phyloP scores from a whole-genome alignment of 1,140 invertebrate genomes.

The Penaeus japonicus region DNA sequence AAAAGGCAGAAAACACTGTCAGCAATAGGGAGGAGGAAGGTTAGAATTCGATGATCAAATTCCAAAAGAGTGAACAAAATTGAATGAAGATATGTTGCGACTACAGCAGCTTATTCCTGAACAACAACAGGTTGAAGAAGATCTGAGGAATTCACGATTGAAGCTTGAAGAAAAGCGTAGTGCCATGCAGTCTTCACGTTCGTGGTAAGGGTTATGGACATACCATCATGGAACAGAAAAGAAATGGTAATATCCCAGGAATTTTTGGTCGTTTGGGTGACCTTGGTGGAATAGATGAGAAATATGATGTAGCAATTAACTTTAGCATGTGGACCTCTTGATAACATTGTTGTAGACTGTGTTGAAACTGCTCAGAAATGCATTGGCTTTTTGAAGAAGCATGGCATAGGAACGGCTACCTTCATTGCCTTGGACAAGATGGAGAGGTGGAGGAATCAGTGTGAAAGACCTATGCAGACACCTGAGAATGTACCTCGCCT shows the following conservation, averaged over 20 bases:
- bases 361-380: slow-evolving; percentile 85
- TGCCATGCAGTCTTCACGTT: slow-evolving; percentile 75
- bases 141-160: slow-evolving; percentile 60
- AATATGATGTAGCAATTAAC: slow-evolving; percentile 95
- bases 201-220: slow-evolving; percentile 80
- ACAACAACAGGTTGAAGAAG: slow-evolving; percentile 53
- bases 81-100: slow-evolving; percentile 58
- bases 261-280: slow-evolving; percentile 92
- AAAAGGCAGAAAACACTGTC: slow-evolving; percentile 58
- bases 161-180: slow-evolving; percentile 72
- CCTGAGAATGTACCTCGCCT: slow-evolving; percentile 88
- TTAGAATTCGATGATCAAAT: slow-evolving; percentile 41
- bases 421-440: slow-evolving; percentile 73
- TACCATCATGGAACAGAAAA: slow-evolving; percentile 85
- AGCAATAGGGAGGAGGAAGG: slow-evolving; percentile 11
- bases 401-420: slow-evolving; percentile 71
- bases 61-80: slow-evolving; percentile 53
- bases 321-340: slow-evolving; percentile 89
- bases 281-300: slow-evolving; percentile 91
- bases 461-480: slow-evolving; percentile 52
- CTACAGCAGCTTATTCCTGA: slow-evolving; percentile 36
- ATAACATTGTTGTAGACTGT: slow-evolving; percentile 92
- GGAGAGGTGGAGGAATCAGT: slow-evolving; percentile 60
- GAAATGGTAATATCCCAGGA: slow-evolving; percentile 78
- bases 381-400: slow-evolving; percentile 81